These are phyloP conservation scores for Perca fluviatilis DNA, from an alignment of 2,113 vertebrate genomes.

Conservation along the genomic window DNA sequence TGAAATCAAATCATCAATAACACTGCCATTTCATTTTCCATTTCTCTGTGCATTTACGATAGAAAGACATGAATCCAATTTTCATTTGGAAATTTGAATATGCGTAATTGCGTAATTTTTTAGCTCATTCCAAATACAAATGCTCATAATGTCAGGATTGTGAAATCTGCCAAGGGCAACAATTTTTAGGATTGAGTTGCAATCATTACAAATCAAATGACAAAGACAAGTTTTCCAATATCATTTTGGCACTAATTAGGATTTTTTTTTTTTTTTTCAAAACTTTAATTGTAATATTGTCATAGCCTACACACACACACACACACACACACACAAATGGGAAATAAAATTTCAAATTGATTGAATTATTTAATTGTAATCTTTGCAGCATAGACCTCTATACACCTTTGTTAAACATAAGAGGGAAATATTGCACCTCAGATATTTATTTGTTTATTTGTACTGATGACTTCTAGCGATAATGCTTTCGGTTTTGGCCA, in stretches of 20 bases:
- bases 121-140: background rate
- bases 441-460: background rate
- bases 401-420: too few species aligned
- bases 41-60: background rate
- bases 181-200: background rate
- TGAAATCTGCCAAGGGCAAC: background rate
- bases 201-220: background rate
- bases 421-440: background rate
- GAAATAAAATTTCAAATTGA: background rate
- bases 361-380: background rate
- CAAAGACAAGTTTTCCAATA: background rate
- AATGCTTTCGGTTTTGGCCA: too few species aligned
- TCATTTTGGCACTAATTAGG: background rate
- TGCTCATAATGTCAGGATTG: background rate
- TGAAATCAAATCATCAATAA: background rate
- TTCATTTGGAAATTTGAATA: background rate
- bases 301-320: background rate
- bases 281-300: background rate
- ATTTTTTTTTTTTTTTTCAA: background rate
- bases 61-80: background rate
- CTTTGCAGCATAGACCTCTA: background rate
- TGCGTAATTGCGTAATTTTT: background rate
- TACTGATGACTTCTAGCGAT: background rate
- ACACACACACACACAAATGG: background rate
- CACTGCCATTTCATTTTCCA: too few species aligned